A percentile compares a stretch with the other conserved stretches of the same genome.
Evolutionary conservation across 1,140 invertebrate species (phyloP).

Genomic region (Lepidurus packardi): DNA sequence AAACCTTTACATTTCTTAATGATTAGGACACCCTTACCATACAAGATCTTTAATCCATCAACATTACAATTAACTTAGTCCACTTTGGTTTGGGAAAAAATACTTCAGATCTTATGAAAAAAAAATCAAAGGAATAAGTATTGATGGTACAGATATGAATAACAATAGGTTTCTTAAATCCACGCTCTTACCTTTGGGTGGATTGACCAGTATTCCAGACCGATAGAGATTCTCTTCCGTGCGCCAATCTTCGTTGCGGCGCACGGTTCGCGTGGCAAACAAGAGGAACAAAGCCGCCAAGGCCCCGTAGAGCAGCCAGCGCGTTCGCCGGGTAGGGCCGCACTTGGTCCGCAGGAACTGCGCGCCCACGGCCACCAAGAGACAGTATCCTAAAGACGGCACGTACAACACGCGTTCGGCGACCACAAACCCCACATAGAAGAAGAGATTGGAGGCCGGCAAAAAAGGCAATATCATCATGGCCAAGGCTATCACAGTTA

Average conservation of each 20-base stretch:
- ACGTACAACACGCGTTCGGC: slow-evolving; percentile 92
- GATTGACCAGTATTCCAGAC: slow-evolving; percentile 85
- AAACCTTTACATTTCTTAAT: no score
- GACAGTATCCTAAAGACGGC: slow-evolving; percentile 90
- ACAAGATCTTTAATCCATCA: no score
- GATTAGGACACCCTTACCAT: no score
- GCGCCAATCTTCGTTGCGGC: slow-evolving; percentile 82
- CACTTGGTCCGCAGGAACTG: slow-evolving; percentile 45
- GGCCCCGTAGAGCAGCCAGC: slow-evolving; percentile 44
- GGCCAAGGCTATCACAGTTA: slow-evolving; percentile 54
- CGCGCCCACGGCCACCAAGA: slow-evolving; percentile 72
- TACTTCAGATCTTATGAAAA: no score
- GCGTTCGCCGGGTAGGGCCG: slow-evolving; percentile 32
- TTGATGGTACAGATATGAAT: no score
- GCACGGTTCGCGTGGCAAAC: slow-evolving; percentile 68
- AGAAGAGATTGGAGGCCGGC: slow-evolving; percentile 87
- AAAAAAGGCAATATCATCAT: slow-evolving; percentile 84
- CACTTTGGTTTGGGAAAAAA: neutral
- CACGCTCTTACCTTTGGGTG: slow-evolving; percentile 86
- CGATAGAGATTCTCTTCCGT: slow-evolving; percentile 88
- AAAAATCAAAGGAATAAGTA: no score
- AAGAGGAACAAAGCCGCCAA: slow-evolving; percentile 55
- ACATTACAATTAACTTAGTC: neutral
- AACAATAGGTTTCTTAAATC: neutral
- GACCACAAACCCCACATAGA: slow-evolving; percentile 95